Evolutionary conservation across 2,113 vertebrate genomes (phyloP).

Genomic region (Perccottus glenii): DNA sequence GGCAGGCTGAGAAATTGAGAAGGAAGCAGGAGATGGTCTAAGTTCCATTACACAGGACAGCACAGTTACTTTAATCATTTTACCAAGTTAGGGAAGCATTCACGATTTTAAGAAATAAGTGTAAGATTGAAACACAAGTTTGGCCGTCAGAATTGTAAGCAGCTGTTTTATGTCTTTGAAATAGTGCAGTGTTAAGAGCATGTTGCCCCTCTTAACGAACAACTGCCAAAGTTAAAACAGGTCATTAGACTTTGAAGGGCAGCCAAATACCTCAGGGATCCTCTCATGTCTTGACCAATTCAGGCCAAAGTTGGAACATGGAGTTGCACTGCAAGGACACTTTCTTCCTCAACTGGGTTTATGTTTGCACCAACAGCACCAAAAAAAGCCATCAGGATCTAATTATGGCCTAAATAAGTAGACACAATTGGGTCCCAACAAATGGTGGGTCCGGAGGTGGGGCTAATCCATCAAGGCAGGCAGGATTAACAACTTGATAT

Average conservation of each 20-base stretch:
- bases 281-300: slow-evolving; percentile 1
- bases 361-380: background rate
- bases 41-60: slow-evolving; percentile 13
- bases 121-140: slow-evolving; percentile 15
- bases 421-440: background rate
- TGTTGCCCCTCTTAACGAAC: background rate
- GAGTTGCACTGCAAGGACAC: slow-evolving; percentile 1
- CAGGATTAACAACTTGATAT: background rate
- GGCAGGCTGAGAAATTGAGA: slow-evolving; percentile 17
- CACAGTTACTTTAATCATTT: slow-evolving; percentile 37
- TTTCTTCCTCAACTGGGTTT: slow-evolving; percentile 11
- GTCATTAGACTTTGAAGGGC: slow-evolving; percentile 1
- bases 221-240: background rate
- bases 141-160: too few relatives aligned
- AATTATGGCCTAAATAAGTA: slow-evolving; percentile 7
- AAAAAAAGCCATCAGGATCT: background rate
- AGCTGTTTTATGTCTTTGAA: background rate
- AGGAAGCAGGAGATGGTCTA: slow-evolving; percentile 18
- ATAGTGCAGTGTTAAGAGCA: background rate
- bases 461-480: slow-evolving; percentile 24
- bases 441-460: slow-evolving; percentile 5
- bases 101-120: slow-evolving; percentile 7
- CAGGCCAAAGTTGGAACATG: background rate
- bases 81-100: slow-evolving; percentile 26
- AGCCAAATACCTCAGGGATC: background rate